Base-by-base conservation (phyloP, 2,888 invertebrate genomes). In the Chaitophorus viminalis region DNA sequence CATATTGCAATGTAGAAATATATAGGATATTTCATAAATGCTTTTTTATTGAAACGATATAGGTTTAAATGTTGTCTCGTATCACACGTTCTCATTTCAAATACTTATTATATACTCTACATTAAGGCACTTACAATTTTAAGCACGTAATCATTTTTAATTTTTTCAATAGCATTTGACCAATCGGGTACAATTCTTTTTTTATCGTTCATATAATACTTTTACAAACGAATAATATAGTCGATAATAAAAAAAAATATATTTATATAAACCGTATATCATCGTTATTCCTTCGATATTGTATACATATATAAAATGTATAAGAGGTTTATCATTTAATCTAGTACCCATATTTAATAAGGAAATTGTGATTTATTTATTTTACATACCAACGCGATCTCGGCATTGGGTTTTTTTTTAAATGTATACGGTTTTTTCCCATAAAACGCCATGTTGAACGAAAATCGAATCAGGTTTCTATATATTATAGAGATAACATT, bases 351-450 rank as follows among this genome's bases (percentile, higher is more conserved):
- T 21, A 60, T 25, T 3, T 21, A 21, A 46, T 39, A 46, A 18
- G 18, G 29, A 46, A 76, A 76, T 46, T 14, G 39, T 46, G 76
- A 46, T 76, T 76, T 46, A 46, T 46, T 76, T 46, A 18, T 46
- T 76, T 76, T 46, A 46, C 76, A 46, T 76, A 17, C 76, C 76
- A n/a, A 76, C 76, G 8, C 46, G 75, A 46, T n/a, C 29, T 46
- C 46, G 46, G 46, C 75, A 17, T 76, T 46, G 21, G n/a, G 4
- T 52, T 52, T 52, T 52, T 52, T 52, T 52, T 74, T 25, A 74
- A 75, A 75, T 75, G 39, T 75, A 75, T 75, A 39, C 75, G 75
- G n/a, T 75, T 75, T 75, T 75, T 39, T 14, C 39, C 75, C 39
- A 39, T 39, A 46, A 18, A 18, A 29, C 46, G 76, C 29, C 76